These are phyloP conservation scores for Anarhynchus alexandrinus DNA, from an alignment of 2,113 vertebrate species.

Conservation along the genomic window DNA sequence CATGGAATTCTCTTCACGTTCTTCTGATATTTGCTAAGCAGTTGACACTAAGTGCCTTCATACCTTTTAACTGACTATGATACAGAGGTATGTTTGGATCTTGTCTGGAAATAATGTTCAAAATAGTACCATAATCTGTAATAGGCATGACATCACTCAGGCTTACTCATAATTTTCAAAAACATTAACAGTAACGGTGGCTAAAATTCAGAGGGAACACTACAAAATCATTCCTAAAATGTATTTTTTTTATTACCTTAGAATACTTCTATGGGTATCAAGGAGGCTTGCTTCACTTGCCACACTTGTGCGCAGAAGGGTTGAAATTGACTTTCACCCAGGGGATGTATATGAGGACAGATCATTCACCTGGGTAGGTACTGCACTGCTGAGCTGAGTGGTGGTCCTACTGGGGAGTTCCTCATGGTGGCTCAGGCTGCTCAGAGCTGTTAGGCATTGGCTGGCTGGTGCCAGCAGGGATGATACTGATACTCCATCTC, in stretches of 20 bases:
- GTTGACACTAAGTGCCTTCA: not conserved
- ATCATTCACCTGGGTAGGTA: slow-evolving; percentile 40
- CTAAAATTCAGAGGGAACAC: not conserved
- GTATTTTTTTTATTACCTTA: not conserved
- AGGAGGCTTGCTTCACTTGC: slow-evolving; percentile 79
- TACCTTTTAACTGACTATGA: not conserved
- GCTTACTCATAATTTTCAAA: not conserved
- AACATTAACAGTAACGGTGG: not conserved
- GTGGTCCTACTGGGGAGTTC: slow-evolving; percentile 76
- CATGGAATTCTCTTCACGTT: not conserved
- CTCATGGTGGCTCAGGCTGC: slow-evolving; percentile 77
- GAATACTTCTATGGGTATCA: not conserved
- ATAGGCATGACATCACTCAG: not conserved
- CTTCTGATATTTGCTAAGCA: not conserved
- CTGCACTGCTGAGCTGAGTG: slow-evolving; percentile 73
- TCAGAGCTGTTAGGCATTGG: slow-evolving; percentile 72
- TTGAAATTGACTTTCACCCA: slow-evolving; percentile 34
- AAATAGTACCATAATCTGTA: not conserved
- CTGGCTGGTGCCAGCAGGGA: slow-evolving; percentile 78
- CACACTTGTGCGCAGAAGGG: slow-evolving; percentile 75
- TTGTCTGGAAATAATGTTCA: not conserved
- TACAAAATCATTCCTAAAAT: not conserved
- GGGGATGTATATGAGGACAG: slow-evolving; percentile 56
- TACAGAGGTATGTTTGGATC: not conserved
- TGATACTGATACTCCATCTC: slow-evolving; percentile 73